These are phyloP conservation scores for Terrapene triunguis DNA, from an alignment of 2,113 vertebrate species.

Conservation along the genomic window DNA sequence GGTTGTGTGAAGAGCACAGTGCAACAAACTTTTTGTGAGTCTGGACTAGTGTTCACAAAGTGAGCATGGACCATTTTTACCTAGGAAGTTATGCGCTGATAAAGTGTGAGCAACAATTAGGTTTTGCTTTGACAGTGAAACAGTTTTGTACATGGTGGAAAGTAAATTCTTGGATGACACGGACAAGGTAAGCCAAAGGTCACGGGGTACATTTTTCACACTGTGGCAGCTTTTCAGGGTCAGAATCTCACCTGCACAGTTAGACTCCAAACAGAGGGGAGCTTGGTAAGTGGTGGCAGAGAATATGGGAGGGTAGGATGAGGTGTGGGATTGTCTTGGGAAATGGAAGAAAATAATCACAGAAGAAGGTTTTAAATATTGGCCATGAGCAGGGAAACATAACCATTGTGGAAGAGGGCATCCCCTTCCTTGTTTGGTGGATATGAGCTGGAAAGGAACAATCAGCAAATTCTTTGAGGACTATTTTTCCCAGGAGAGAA, in stretches of 20 bases:
- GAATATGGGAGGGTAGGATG: not conserved
- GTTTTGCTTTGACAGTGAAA: conserved; percentile 16
- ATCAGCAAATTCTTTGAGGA: not conserved
- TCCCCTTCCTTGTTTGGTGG: not conserved
- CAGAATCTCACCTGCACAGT: not conserved
- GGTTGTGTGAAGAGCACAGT: accelerated
- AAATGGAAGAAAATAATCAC: not conserved
- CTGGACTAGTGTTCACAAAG: not conserved
- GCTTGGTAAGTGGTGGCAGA: not conserved
- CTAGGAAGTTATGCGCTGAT: not conserved
- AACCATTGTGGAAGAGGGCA: not conserved
- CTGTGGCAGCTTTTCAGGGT: not conserved
- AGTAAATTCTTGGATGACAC: not conserved
- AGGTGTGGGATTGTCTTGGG: not conserved
- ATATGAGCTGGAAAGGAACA: not conserved
- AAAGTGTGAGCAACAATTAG: not conserved
- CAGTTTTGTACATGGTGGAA: not conserved
- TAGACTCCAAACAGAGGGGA: not conserved
- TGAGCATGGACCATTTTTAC: accelerated
- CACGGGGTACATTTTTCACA: not conserved
- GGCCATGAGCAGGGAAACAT: not conserved
- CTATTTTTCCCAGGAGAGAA: not conserved
- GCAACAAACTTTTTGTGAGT: not conserved
- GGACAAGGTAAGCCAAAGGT: conserved; percentile 18
- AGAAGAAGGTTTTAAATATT: not conserved